Conservation (phyloP, 2,113 vertebrate genomes). For the Elaphurus davidianus region DNA sequence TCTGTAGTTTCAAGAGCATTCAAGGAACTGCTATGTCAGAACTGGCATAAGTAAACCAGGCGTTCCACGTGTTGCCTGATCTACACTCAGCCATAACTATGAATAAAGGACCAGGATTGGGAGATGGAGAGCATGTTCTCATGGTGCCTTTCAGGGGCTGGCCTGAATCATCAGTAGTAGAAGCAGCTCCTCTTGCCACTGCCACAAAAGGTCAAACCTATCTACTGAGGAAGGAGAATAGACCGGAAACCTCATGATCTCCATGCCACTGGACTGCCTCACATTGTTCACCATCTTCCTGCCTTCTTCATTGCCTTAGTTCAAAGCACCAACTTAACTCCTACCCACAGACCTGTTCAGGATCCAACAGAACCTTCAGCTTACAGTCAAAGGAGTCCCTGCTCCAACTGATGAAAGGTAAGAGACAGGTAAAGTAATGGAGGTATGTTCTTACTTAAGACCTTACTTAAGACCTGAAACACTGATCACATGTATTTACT, state of each 20-base stretch:
- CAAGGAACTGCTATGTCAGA: not conserved
- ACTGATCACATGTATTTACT: not conserved
- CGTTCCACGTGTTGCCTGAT: not conserved
- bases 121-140: not conserved
- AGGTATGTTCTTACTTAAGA: not conserved
- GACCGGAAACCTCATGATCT: not conserved
- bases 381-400: not conserved
- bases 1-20: not conserved
- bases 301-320: not conserved
- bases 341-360: not conserved
- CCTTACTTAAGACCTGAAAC: too few relatives aligned
- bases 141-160: not conserved
- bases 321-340: not conserved
- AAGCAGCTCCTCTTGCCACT: not conserved
- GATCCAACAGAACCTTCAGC: not conserved
- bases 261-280: not conserved
- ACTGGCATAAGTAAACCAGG: not conserved
- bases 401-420: not conserved
- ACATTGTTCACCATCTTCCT: not conserved
- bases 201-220: not conserved
- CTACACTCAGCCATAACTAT: not conserved
- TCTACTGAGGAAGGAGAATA: not conserved
- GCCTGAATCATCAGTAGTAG: not conserved
- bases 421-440: not conserved
- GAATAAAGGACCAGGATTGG: not conserved